Conservation (phyloP, 1,140 invertebrate genomes). For the Saccostrea glomerata region DNA sequence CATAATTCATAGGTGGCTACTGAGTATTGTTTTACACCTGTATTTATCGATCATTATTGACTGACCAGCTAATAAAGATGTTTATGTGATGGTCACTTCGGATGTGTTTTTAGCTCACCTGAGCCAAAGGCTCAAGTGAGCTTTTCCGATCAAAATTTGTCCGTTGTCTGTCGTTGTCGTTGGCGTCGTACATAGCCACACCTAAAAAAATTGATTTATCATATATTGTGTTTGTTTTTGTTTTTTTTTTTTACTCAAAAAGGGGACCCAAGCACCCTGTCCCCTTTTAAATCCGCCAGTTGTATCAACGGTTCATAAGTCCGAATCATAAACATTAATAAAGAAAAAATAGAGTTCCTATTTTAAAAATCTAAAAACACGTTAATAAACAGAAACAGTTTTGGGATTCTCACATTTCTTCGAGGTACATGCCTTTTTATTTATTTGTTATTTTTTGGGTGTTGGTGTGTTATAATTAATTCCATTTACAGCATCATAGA, state of each 20-base stretch:
- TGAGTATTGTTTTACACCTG: constrained; percentile 30
- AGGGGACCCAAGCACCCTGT: too few relatives aligned
- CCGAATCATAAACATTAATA: background rate
- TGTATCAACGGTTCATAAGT: background rate
- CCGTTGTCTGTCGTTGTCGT: too few relatives aligned
- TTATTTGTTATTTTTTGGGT: background rate
- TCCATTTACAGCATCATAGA: too few relatives aligned
- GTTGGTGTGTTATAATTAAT: too few relatives aligned
- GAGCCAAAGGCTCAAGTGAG: too few relatives aligned
- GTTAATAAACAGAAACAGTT: background rate
- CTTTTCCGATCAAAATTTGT: too few relatives aligned
- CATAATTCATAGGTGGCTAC: background rate
- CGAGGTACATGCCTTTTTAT: background rate
- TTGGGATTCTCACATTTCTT: background rate
- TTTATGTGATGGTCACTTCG: background rate
- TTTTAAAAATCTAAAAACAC: background rate
- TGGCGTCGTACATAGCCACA: too few relatives aligned
- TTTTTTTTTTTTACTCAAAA: too few relatives aligned
- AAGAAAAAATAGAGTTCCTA: background rate
- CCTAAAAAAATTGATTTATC: too few relatives aligned
- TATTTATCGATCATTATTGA: background rate
- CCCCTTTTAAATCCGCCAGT: too few relatives aligned
- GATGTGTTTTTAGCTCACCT: background rate
- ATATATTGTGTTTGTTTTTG: too few relatives aligned
- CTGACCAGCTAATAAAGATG: background rate